Base-by-base conservation (phyloP, 2,797 vertebrate species). In the Lemur catta region DNA sequence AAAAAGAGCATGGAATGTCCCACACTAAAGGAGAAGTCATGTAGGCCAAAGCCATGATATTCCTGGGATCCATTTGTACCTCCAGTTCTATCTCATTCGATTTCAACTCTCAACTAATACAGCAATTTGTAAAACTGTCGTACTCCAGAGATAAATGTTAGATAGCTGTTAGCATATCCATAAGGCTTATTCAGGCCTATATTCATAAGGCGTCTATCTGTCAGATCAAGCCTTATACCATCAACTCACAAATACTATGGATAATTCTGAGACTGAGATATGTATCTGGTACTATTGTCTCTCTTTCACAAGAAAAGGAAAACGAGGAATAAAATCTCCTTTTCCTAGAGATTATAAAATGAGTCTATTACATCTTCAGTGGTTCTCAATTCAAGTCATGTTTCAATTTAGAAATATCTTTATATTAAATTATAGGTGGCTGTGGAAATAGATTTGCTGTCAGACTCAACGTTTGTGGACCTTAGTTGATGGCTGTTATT, bases 401-500 rank as follows among this genome's bases (percentile, higher is more conserved):
- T 82, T 89, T 92, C 46, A 93, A 88, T 46, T 75, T 50, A 52
- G 75, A 75, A 90, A 89, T 94, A 94, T 75, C 72, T 96, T 85
- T 74, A 79, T 26, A 9, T 69, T 92, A 84, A 85, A 85, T 94
- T 94, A 80, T 48, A 95, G 26, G 78, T 95, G 81, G 82, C 5
- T 74, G 84, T 38, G n/a, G 35, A 79, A 81, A 91, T 52, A 92
- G 88, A 94, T 76, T 92, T 94, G 67, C 59, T 91, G 22, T 95
- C 69, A 84, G 30, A 20, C 72, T 92, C 11, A 24, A 0, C 6
- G 28, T 81, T 96, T 86, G 67, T 80, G 91, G 88, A 61, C 75
- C 48, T 93, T 67, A 63, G 46, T 30, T 89, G 67, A 93, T 95
- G 79, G 65, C 65, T 95, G 7, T 72, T 94, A 93, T 93, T 96